Evolutionary conservation across 2,888 invertebrate genomes (phyloP), one percentile per base, ranked within the genome.

Genomic region (Pyrrhia umbra): DNA sequence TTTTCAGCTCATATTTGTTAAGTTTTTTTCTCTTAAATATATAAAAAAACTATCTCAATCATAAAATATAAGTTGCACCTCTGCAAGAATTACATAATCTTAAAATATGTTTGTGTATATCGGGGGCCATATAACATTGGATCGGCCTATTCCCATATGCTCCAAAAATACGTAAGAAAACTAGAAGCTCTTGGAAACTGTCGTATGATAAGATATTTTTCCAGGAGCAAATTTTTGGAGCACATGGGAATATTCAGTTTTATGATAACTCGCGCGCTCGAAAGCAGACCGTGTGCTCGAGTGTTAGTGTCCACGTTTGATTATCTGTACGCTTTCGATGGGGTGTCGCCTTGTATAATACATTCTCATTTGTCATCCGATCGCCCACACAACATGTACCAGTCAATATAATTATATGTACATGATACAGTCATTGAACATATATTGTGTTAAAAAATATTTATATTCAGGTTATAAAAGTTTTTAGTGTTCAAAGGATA

Each of bases 271-370:
- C 54, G 46, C 51, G 43, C 46, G 27, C 75, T 70, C 63, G 39
- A 62, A 9, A 27, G 21, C 13, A 47, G 43, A 30, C 40, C n/a
- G 15, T 15, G 34, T 20, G 45, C 51, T 58, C 55, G 55, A 52
- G 23, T 51, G 15, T 6, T 47, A 46, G 23, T 46, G 60, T 51
- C 55, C 50, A 60, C 39, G 23, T 25, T 54, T 40, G 39, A 57
- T 54, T 56, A 27, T 56, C 57, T 68, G 64, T 66, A 43, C 43
- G 73, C 69, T 79, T 73, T 62, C 21, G 20, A 62, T 55, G 57
- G 50, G 62, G 65, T 66, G 55, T 65, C 42, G 66, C 66, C 55
- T 73, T 73, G 63, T 70, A 75, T 72, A 72, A 56, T 67, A 59
- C 45, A 39, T 68, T 69, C 39, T 54, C 45, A 55, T 37, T 57